Evolutionary conservation across 2,888 invertebrate genomes (phyloP), one percentile per base, ranked within the genome.

Genomic region (Nasonovia ribisnigri): DNA sequence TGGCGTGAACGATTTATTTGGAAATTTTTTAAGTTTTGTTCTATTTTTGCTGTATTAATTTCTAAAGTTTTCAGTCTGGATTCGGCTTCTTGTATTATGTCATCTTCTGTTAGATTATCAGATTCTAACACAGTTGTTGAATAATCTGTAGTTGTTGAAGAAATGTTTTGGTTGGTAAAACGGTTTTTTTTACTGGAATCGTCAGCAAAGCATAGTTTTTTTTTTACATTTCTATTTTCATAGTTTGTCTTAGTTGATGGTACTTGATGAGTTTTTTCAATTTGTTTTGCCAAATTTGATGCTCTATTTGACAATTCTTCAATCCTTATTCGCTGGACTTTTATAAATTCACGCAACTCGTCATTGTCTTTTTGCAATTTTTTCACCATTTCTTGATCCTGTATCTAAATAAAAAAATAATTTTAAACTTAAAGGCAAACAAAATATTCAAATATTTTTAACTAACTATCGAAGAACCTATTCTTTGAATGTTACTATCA

Each of bases 1-100:
- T 60, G 36, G 0, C 46, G 84, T 36, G 54, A 24, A 60, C 48
- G n/a, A 86, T 93, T 84, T 26, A 67, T 60, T 77, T 90, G 92
- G 94, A 96, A 96, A 95, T 96, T 95, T 57, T 95, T 94, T 95
- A 96, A 97, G 1, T 96, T 96, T 88, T 96, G 95, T 95, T 97
- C 97, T 0, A 97, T 96, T 1, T 96, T 96, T 92, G 96, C 96
- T 36, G 97, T 97, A 95, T 97, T 97, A n/a, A 96, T 96, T 95
- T 97, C 97, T 94, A 97, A 95, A 95, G 96, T 96, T 94, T 96
- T 95, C 4, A 97, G 95, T 5, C 96, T 96, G 84, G 95, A 95
- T 94, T 96, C 96, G 0, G 97, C 97, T 95, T 97, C 96, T 57
- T 96, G 95, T 8, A 97, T 95, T 43, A 97, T 95, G 90, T 96